Evolutionary conservation across 1,140 invertebrate species (phyloP).

Genomic region (Palaemon carinicauda): DNA sequence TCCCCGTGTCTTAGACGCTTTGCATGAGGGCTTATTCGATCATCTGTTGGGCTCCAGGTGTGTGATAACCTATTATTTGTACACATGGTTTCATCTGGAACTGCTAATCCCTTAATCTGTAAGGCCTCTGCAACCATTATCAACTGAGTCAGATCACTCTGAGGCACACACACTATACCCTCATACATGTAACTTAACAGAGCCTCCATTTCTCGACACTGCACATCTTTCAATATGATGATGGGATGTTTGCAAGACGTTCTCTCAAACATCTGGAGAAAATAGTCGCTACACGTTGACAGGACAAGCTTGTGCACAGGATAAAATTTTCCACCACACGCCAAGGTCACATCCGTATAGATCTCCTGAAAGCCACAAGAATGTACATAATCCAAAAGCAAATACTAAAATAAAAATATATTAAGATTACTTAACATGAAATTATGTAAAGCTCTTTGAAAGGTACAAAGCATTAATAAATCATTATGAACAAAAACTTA

Average conservation of each 20-base stretch:
- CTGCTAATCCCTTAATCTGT: slow-evolving; percentile 75
- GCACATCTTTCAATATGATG: slow-evolving; percentile 88
- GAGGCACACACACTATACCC: slow-evolving; percentile 88
- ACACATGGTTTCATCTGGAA: slow-evolving; percentile 49
- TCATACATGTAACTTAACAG: slow-evolving; percentile 92
- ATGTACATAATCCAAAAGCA: background rate
- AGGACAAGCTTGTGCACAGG: slow-evolving; percentile 84
- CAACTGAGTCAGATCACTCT: slow-evolving; percentile 80
- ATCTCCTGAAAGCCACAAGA: slow-evolving; percentile 34
- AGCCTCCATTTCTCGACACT: slow-evolving; percentile 82
- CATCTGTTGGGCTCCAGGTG: slow-evolving; percentile 1
- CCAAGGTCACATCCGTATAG: slow-evolving; percentile 59
- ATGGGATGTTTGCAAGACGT: slow-evolving; percentile 84
- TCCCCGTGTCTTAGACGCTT: slow-evolving; percentile 32
- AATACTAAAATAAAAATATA: too few relatives aligned
- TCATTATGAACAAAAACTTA: too few relatives aligned
- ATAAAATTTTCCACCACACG: slow-evolving; percentile 70
- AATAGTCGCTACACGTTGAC: slow-evolving; percentile 82
- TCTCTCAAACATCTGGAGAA: slow-evolving; percentile 70
- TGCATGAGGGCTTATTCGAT: slow-evolving; percentile 32
- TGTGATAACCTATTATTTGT: background rate
- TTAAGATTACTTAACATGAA: too few relatives aligned
- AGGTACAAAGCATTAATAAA: too few relatives aligned
- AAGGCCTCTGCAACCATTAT: slow-evolving; percentile 83
- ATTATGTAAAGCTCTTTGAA: too few relatives aligned